phyloP scores from a whole-genome alignment of 2,888 invertebrate genomes.

The Platycnemis pennipes region DNA sequence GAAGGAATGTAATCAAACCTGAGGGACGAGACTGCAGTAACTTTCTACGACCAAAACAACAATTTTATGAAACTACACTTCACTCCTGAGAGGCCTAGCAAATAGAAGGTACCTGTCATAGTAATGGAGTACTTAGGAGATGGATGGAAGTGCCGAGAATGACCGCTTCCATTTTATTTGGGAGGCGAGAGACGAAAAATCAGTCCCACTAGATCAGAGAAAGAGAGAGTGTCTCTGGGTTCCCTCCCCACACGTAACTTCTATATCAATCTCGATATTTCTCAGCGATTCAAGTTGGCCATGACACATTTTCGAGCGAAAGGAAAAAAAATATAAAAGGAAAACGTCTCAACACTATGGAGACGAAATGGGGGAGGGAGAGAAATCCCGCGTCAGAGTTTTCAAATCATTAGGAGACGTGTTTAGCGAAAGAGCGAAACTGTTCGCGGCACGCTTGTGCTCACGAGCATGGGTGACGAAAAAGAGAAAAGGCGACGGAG shows the following conservation, averaged over 20 bases:
- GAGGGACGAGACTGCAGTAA: not conserved
- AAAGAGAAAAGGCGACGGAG: not conserved
- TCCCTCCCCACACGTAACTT: not conserved
- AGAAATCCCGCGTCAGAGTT: constrained; percentile 18
- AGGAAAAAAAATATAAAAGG: not conserved
- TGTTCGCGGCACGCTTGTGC: constrained; percentile 10
- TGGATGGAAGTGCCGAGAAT: not conserved
- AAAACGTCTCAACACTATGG: constrained; percentile 13
- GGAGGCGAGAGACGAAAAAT: not conserved
- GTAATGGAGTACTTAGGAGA: too few relatives aligned
- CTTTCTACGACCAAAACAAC: not conserved
- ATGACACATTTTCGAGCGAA: constrained; percentile 49
- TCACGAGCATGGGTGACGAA: not conserved
- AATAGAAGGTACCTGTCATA: too few relatives aligned
- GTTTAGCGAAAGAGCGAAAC: constrained; percentile 53
- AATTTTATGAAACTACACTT: too few relatives aligned
- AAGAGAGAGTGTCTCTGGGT: not conserved
- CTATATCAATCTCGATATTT: constrained; percentile 40
- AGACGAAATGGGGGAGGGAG: constrained; percentile 12
- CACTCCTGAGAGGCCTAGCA: too few relatives aligned
- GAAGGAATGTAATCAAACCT: not conserved
- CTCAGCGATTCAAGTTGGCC: constrained; percentile 34
- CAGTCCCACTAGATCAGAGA: not conserved
- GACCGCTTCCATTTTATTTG: not conserved
- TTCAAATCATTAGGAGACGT: constrained; percentile 51